phyloP scores from a whole-genome alignment of 2,888 invertebrate species.

The Enchytraeus crypticus region DNA sequence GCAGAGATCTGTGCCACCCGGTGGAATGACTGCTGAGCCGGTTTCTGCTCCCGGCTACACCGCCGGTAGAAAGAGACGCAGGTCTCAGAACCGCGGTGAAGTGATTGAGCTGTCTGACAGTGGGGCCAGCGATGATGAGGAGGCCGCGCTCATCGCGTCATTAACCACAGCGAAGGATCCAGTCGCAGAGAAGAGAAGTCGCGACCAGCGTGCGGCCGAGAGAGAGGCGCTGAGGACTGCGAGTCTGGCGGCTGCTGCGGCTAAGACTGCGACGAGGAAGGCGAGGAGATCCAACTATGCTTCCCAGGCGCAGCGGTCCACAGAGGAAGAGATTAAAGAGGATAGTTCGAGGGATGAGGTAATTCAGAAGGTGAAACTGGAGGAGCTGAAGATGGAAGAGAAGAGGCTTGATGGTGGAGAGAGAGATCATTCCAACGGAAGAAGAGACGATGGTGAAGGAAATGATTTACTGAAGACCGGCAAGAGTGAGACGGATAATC shows the following conservation, averaged over 20 bases:
- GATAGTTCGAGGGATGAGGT: no score
- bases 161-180: background rate
- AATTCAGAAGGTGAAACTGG: no score
- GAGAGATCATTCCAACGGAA: background rate
- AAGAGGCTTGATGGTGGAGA: background rate
- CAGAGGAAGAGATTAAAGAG: no score
- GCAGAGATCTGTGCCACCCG: no score
- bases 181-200: background rate
- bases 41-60: background rate
- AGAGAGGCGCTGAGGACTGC: background rate
- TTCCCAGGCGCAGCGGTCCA: background rate
- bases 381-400: background rate
- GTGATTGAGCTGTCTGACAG: background rate
- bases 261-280: background rate
- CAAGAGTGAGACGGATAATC: background rate
- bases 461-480: background rate
- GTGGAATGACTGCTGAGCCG: no score
- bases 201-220: background rate
- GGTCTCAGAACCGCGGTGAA: background rate
- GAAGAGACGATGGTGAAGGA: background rate
- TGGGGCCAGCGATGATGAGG: background rate
- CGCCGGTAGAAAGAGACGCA: background rate
- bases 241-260: background rate
- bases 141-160: background rate
- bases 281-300: background rate